These are phyloP conservation scores for Crossocerus cetratus DNA, from an alignment of 2,888 invertebrate species.

Conservation along the genomic window DNA sequence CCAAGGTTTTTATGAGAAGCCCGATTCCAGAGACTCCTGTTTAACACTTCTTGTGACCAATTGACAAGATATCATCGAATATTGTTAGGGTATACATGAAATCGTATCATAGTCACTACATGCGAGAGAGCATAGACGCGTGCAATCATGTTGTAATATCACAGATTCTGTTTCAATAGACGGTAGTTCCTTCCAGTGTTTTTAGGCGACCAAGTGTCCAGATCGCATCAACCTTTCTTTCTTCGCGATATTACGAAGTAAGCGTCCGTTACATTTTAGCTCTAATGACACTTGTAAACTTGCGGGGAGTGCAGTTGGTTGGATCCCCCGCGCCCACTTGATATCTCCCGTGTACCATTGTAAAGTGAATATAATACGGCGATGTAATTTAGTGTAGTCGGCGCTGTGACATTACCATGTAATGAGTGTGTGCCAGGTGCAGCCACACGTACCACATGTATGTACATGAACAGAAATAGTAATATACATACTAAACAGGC, in stretches of 20 bases:
- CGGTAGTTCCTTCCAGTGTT: no score
- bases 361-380: conserved; percentile 21
- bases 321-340: conserved; percentile 33
- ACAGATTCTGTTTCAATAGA: no score
- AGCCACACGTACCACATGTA: conserved; percentile 9
- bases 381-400: background rate
- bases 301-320: background rate
- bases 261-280: conserved; percentile 2
- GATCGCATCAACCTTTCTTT: no score
- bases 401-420: conserved; percentile 19
- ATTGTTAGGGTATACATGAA: conserved; percentile 21
- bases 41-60: conserved; percentile 30
- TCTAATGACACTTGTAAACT: no score
- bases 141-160: no score
- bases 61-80: conserved; percentile 36
- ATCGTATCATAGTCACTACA: background rate
- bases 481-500: conserved; percentile 18
- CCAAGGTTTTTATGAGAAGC: conserved; percentile 9
- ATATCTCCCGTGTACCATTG: conserved; percentile 31
- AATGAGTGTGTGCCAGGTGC: conserved; percentile 13
- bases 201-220: no score
- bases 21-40: conserved; percentile 34
- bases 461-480: conserved; percentile 12
- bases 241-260: conserved; percentile 12
- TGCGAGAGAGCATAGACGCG: no score